Evolutionary conservation across 2,113 vertebrate genomes (phyloP).

Genomic region (Oncorhynchus gorbuscha): DNA sequence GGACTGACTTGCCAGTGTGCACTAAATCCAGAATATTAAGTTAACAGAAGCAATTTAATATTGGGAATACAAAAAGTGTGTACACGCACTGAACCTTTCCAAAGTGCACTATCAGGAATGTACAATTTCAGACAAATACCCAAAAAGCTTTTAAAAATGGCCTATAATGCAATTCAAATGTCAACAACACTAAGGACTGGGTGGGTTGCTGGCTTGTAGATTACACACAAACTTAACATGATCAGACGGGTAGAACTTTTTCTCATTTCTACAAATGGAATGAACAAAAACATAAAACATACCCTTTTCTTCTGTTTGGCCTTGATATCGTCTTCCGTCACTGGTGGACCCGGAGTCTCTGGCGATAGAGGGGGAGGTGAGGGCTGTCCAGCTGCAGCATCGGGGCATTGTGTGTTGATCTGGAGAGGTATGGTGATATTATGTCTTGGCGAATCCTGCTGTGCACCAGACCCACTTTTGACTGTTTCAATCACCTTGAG

Average conservation of each 20-base stretch:
- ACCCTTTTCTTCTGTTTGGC: constrained; percentile 12
- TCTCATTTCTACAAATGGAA: background rate
- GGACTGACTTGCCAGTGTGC: too few species aligned
- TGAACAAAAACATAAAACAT: background rate
- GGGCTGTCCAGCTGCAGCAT: background rate
- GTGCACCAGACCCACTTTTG: background rate
- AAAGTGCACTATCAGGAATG: too few species aligned
- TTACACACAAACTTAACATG: background rate
- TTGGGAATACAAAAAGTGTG: too few species aligned
- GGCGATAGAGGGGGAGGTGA: background rate
- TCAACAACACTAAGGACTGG: background rate
- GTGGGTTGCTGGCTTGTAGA: background rate
- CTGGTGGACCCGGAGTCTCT: background rate
- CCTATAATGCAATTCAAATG: background rate
- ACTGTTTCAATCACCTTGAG: constrained; percentile 4
- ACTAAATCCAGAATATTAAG: background rate
- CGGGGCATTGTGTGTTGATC: background rate
- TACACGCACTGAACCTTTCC: too few species aligned
- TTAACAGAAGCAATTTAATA: background rate
- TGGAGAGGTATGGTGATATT: background rate
- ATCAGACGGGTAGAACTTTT: background rate
- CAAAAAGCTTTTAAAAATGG: background rate
- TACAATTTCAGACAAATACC: too few species aligned
- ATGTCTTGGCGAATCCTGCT: background rate
- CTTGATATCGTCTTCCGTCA: constrained; percentile 1